Base-by-base conservation (phyloP, 2,113 vertebrate genomes). In the Urocitellus parryii region DNA sequence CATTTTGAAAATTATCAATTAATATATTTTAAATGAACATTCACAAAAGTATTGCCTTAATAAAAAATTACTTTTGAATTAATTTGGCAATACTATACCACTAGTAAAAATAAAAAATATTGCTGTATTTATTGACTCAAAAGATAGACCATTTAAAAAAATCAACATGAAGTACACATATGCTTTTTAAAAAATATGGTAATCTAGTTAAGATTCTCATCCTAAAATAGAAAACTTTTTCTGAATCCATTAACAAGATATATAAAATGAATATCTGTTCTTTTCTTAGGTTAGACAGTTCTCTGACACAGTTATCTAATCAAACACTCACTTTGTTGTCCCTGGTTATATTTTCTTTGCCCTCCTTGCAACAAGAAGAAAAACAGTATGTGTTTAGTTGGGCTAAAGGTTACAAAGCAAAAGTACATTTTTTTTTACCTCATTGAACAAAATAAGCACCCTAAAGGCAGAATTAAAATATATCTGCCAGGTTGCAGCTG, bases 381-480 rank as follows among this genome's bases (percentile, higher is more conserved):
- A 56, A 93, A 45, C 65, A 70, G 7, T 39, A 32, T 34, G 51
- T 84, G 20, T 82, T 82, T 24, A 73, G 42, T 39, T 86, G 48
- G 37, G 65, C 42, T 68, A 92, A 94, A 88, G 9, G 34, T 45
- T 80, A 84, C 34, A 95, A 76, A 90, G 42, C 81, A 90, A 65
- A 91, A 81, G 34, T 51, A 74, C 79, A 27, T 84, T 96, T 94
- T 90, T 96, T 94, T 88, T 87, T 27, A n/a, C 16, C 53, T 92
- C 58, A 84, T 51, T 29, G 76, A 88, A 74, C 51, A 79, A 79
- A 32, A 12, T 53, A 94, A 73, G 78, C 25, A 95, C n/a, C 20
- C 29, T 79, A 29, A 86, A 70, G 9, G 77, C 77, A 95, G 79
- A 95, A 89, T 68, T 68, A 94, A 85, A 95, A 90, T 14, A 10